phyloP scores from a whole-genome alignment of 2,888 invertebrate species.

The Leptinotarsa juncta region DNA sequence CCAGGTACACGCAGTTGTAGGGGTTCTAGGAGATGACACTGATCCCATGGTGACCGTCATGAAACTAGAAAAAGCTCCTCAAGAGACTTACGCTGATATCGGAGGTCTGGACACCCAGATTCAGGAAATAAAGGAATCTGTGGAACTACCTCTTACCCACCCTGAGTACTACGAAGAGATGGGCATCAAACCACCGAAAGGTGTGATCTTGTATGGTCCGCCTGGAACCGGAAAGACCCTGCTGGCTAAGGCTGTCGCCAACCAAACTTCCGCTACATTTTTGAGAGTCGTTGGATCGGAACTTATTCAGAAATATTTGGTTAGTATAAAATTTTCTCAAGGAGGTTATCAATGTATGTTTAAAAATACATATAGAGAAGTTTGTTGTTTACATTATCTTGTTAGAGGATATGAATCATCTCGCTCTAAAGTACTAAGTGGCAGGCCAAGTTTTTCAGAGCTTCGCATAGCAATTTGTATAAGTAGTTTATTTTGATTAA shows the following conservation, averaged over 20 bases:
- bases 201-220: constrained; percentile 97
- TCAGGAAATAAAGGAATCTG: constrained; percentile 98
- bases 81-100: constrained; percentile 99
- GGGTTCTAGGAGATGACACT: constrained; percentile 93
- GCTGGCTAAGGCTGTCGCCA: constrained; percentile 98
- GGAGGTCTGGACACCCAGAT: constrained; percentile 98
- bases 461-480: no score
- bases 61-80: constrained; percentile 99
- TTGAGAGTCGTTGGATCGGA: constrained; percentile 99
- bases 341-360: no score
- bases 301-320: constrained; percentile 97
- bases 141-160: constrained; percentile 97
- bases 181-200: constrained; percentile 99
- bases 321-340: constrained; percentile 59
- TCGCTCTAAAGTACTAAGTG: background rate
- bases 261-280: constrained; percentile 99
- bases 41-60: constrained; percentile 99
- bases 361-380: no score
- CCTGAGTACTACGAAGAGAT: constrained; percentile 99
- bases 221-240: constrained; percentile 99
- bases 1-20: constrained; percentile 95
- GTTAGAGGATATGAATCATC: background rate
- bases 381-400: no score
- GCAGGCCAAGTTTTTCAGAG: no score
- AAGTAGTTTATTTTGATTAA: no score